Conservation (phyloP, 2,797 vertebrate genomes). For the Macropodus opercularis region DNA sequence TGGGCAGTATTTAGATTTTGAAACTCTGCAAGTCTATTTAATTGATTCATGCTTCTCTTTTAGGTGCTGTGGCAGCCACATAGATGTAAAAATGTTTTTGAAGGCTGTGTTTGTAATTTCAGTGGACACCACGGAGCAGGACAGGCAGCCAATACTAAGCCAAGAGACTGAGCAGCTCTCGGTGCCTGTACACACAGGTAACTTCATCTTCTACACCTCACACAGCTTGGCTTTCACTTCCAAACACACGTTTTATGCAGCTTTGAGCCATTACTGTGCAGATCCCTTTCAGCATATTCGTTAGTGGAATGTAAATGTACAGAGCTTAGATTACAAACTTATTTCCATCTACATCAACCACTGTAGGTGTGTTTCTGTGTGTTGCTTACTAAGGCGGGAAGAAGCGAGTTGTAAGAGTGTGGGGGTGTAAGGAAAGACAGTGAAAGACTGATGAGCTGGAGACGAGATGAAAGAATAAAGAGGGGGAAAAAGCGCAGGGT, state of each 20-base stretch:
- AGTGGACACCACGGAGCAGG: conserved; percentile 77
- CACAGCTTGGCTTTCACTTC: conserved; percentile 4
- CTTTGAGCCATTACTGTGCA: conserved; percentile 7
- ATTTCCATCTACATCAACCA: neutral
- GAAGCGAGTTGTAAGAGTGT: conserved; percentile 13
- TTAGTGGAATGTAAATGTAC: conserved; percentile 18
- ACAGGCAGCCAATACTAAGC: conserved; percentile 68
- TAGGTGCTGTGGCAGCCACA: conserved; percentile 7
- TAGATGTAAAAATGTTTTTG: conserved; percentile 43
- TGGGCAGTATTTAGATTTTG: conserved; percentile 60
- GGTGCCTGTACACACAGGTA: conserved; percentile 79
- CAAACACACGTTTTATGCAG: neutral
- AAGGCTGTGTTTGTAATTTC: conserved; percentile 61
- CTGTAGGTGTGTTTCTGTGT: neutral
- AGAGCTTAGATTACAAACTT: neutral
- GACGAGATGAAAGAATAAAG: conserved; percentile 20
- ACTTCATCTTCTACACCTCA: conserved; percentile 27
- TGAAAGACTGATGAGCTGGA: conserved; percentile 23
- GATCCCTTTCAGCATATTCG: neutral
- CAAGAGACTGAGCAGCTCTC: conserved; percentile 79
- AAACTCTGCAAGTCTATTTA: conserved; percentile 59
- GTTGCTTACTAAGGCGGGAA: conserved; percentile 12
- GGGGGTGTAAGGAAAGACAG: conserved; percentile 6
- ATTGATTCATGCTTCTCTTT: conserved; percentile 30
- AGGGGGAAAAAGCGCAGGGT: conserved; percentile 4